phyloP scores from a whole-genome alignment of 2,888 invertebrate genomes.

The Leptogaster cylindrica region DNA sequence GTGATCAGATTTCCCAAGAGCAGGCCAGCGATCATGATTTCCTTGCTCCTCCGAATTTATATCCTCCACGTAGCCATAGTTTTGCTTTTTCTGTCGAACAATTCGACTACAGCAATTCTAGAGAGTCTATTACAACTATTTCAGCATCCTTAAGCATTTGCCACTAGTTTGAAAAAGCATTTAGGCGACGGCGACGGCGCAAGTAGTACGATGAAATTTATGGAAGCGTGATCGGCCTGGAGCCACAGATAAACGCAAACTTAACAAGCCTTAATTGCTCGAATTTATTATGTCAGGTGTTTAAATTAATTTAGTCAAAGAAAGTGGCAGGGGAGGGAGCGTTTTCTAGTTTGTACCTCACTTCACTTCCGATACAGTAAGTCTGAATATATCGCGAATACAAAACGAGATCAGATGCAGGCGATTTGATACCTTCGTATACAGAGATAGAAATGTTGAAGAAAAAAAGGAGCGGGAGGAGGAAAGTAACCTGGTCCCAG shows the following conservation, averaged over 20 bases:
- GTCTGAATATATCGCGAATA: background rate
- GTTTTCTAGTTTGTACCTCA: conserved; percentile 25
- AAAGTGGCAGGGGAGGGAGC: too few relatives aligned
- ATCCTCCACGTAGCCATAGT: too few relatives aligned
- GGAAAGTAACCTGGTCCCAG: conserved; percentile 18
- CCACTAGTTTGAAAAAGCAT: too few relatives aligned
- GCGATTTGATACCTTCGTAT: conserved; percentile 19
- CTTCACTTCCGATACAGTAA: conserved; percentile 16
- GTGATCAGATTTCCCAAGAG: too few relatives aligned
- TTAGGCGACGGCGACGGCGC: too few relatives aligned
- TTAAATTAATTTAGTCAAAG: conserved; percentile 49
- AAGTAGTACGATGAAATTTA: conserved; percentile 21
- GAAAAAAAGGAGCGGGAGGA: too few relatives aligned
- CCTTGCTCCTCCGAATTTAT: too few relatives aligned
- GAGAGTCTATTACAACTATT: too few relatives aligned
- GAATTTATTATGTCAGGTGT: conserved; percentile 51
- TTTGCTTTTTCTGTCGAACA: too few relatives aligned
- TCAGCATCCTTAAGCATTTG: too few relatives aligned
- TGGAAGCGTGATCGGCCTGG: conserved; percentile 4
- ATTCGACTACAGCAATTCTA: too few relatives aligned
- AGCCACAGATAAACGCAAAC: conserved; percentile 44
- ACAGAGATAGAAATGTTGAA: conserved; percentile 14
- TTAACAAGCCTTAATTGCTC: conserved; percentile 51
- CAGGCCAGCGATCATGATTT: too few relatives aligned
- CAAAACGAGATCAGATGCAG: conserved; percentile 25